Conservation (phyloP, 2,113 vertebrate species). For the Mirza zaza region DNA sequence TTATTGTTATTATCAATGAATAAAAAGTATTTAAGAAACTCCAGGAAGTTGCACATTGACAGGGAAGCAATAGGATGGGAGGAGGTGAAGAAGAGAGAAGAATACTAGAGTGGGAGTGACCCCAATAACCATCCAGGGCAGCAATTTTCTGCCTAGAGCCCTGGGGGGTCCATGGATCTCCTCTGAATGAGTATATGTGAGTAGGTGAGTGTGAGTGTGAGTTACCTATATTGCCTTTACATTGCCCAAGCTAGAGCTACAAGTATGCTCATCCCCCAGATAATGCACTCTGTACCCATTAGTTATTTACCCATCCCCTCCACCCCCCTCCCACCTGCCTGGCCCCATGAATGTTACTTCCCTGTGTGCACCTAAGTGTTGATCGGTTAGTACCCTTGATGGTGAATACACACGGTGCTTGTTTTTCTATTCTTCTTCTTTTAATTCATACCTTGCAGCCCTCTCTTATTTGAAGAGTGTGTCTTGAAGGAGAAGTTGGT, state of each 20-base stretch:
- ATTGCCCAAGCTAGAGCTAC: too few relatives aligned
- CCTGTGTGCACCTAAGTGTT: too few relatives aligned
- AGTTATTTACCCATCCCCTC: too few relatives aligned
- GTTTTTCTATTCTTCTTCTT: background rate
- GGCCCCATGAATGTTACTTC: too few relatives aligned
- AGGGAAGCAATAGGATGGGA: background rate
- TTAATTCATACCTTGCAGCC: background rate
- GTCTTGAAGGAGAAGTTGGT: background rate
- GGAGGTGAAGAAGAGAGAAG: background rate
- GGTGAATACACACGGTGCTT: too few relatives aligned
- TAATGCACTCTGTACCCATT: too few relatives aligned
- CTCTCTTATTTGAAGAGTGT: background rate
- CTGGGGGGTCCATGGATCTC: background rate
- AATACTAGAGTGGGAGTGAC: background rate
- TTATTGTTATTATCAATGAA: background rate
- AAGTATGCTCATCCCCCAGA: too few relatives aligned
- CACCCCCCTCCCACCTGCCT: too few relatives aligned
- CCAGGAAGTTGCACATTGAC: background rate
- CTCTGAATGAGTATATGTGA: background rate
- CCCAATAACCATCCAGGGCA: background rate
- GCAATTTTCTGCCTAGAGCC: background rate
- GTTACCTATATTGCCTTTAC: background rate
- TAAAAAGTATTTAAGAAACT: background rate
- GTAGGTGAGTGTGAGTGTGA: background rate
- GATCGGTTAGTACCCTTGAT: too few relatives aligned